Evolutionary conservation across 2,888 invertebrate genomes (phyloP), one percentile per base, ranked within the genome.

Genomic region (Gymnosoma rotundatum): DNA sequence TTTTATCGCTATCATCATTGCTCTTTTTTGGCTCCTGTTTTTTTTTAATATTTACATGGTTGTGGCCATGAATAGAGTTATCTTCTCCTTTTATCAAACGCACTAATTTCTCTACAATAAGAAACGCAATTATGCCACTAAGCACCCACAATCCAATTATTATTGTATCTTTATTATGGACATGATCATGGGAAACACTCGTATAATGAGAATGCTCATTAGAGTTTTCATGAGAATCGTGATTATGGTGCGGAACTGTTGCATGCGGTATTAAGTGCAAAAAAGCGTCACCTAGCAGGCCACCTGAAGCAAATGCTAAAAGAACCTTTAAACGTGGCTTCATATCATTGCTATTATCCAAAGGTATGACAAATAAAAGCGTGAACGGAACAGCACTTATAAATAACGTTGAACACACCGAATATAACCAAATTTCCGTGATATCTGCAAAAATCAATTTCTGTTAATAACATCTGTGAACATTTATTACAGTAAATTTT

Each of bases 181-280:
- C 93, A 87, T 93, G 79, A 87, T 95, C 90, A 89, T 96, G 94
- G 10, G 36, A 14, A 64, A 92, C 90, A 21, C 88, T 89, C 7
- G 86, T 83, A 6, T 67, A 7, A 64, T 89, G 86, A 7, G 88
- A 86, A 87, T 93, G 78, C 87, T 95, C 91, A 89, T 96, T 94
- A 6, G 20, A 8, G 63, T 92, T 90, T 21, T 90, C 88, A 75
- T 91, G 91, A 14, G 88, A 86, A 66, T 93, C 93, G 0, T 90
- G 87, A 5, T 16, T 91, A 86, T 93, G 92, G 0, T 94, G 94
- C 0, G 95, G 94, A 87, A 93, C 93, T 38, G 96, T 94, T 63
- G 99, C 98, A 92, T 99, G 99, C 1, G 99, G 99, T 90, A 99
- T 99, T 86, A 99, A 93, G 93, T 99, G 99, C 8, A 99, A 94